Percentiles rank a stretch among this genome's conserved stretches.
Conservation (phyloP, 2,113 vertebrate genomes). For the Aplodontia rufa region DNA sequence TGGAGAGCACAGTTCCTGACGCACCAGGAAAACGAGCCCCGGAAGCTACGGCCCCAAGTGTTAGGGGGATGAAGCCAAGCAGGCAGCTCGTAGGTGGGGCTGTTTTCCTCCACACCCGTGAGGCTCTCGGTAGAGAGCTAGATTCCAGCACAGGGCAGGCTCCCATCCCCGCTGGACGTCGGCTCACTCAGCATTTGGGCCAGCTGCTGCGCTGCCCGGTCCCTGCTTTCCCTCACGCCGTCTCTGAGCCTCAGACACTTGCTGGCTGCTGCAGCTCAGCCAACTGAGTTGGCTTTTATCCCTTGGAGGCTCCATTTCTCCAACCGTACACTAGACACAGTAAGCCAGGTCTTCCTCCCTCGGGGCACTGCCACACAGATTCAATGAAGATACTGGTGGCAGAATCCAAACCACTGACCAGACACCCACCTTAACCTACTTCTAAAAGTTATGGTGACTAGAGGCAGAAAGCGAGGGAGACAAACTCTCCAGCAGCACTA, state of each 20-base stretch:
- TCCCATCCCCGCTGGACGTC: not conserved
- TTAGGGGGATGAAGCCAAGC: not conserved
- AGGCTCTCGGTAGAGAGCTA: not conserved
- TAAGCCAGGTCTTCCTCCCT: too few species aligned
- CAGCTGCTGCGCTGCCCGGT: not conserved
- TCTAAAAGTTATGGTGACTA: not conserved
- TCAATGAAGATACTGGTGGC: too few species aligned
- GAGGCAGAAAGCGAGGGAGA: not conserved
- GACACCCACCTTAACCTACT: too few species aligned
- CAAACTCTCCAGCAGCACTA: not conserved
- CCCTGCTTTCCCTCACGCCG: not conserved
- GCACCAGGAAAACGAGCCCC: too few species aligned
- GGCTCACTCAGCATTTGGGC: not conserved
- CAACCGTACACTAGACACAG: too few species aligned
- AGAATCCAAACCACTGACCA: not conserved
- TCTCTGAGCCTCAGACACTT: not conserved
- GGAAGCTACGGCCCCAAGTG: not conserved
- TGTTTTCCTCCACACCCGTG: not conserved
- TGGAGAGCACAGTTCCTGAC: not conserved
- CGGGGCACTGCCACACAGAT: not conserved
- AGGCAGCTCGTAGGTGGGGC: accelerated
- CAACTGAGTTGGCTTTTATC: not conserved
- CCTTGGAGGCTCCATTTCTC: not conserved
- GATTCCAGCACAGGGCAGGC: too few species aligned
- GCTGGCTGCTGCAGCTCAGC: not conserved